A percentile compares a stretch with the other conserved stretches of the same genome.
Evolutionary conservation across 2,113 vertebrate genomes (phyloP).

Genomic region (Aegypius monachus): DNA sequence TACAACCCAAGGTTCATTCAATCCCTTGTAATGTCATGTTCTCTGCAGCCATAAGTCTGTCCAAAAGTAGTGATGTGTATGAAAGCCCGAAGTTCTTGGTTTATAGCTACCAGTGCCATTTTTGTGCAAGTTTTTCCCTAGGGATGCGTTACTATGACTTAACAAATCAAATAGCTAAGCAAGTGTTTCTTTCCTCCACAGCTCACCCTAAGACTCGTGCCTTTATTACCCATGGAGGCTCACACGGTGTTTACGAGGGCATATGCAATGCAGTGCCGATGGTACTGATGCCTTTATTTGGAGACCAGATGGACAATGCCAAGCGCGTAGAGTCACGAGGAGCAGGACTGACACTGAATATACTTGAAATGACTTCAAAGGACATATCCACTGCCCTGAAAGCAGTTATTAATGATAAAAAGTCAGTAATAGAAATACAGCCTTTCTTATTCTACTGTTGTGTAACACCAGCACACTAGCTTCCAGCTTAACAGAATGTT

Average conservation of each 20-base stretch:
- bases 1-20: not conserved
- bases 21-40: not conserved
- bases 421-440: slow-evolving; percentile 65
- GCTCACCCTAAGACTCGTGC: slow-evolving; percentile 86
- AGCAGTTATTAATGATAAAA: slow-evolving; percentile 82
- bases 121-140: not conserved
- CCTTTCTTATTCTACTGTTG: not conserved
- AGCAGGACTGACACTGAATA: slow-evolving; percentile 79
- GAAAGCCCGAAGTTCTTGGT: not conserved
- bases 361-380: slow-evolving; percentile 77
- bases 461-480: not conserved
- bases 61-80: not conserved
- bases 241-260: slow-evolving; percentile 88
- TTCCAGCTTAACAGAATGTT: not conserved
- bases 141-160: not conserved
- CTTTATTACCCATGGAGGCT: slow-evolving; percentile 92
- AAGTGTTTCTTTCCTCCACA: slow-evolving; percentile 23
- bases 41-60: not conserved
- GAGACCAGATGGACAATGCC: slow-evolving; percentile 89
- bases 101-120: not conserved
- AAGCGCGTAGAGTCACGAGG: slow-evolving; percentile 76
- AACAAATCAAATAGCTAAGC: not conserved
- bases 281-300: slow-evolving; percentile 86
- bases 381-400: slow-evolving; percentile 78
- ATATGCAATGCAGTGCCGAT: slow-evolving; percentile 90